A percentile compares a stretch with the other conserved stretches of the same genome.
These are phyloP conservation scores for Nomada hirtipes DNA, from an alignment of 2,888 invertebrate species.

Conservation along the genomic window DNA sequence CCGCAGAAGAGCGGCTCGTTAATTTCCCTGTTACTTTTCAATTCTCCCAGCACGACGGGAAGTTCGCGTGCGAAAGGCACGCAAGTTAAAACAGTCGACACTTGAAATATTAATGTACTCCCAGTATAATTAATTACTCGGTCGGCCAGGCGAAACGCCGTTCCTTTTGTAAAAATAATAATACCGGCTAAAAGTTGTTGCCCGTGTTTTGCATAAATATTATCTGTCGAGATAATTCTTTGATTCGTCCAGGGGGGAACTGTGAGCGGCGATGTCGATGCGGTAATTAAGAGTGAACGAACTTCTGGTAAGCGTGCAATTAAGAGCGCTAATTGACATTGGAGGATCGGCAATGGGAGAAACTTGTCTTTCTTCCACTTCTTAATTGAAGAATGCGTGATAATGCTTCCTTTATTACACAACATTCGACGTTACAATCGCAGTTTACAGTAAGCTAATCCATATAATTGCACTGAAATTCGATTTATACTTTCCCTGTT, in stretches of 20 bases:
- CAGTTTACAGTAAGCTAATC: too few relatives aligned
- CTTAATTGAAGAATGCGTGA: background rate
- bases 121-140: constrained; percentile 46
- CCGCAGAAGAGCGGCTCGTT: background rate
- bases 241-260: constrained; percentile 21
- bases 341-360: constrained; percentile 2
- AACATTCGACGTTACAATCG: background rate
- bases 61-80: constrained; percentile 42
- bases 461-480: background rate
- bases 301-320: constrained; percentile 42
- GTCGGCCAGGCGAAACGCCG: constrained; percentile 12
- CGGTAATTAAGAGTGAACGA: constrained; percentile 45
- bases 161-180: constrained; percentile 39
- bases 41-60: constrained; percentile 16
- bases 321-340: constrained; percentile 49
- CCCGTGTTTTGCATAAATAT: constrained; percentile 46
- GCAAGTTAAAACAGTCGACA: constrained; percentile 31
- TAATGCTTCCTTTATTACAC: background rate
- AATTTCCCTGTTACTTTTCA: constrained; percentile 19
- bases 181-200: constrained; percentile 21
- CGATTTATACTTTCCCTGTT: too few relatives aligned
- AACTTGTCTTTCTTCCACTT: background rate
- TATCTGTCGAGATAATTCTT: constrained; percentile 20
- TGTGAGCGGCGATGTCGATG: background rate
- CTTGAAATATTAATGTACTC: constrained; percentile 42